Evolutionary conservation across 2,888 invertebrate genomes (phyloP), one percentile per base, ranked within the genome.

Genomic region (Arge pagana): DNA sequence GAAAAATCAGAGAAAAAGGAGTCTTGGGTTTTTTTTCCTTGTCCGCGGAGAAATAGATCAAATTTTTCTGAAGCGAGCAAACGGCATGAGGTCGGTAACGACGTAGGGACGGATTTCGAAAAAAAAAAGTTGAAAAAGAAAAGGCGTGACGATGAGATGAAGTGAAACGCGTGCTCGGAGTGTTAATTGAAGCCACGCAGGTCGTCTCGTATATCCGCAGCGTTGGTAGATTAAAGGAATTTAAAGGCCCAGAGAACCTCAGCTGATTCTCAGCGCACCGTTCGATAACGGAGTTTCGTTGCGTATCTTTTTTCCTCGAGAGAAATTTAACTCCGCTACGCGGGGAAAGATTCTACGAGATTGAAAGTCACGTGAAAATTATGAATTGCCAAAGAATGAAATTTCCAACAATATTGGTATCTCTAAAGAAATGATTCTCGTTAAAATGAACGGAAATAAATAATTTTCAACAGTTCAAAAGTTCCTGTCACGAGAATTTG

Each of bases 141-240:
- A 42, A n/a, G 23, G 45, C 49, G 33, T 39, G 41, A 45, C 35
- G 28, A 37, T 19, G 36, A 49, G 36, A 42, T 13, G 30, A 61
- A 52, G 57, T 43, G 54, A 52, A 53, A 58, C 55, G 53, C 23
- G 55, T 45, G 48, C 42, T 36, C 45, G 10, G 39, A 37, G 53
- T 33, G 42, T 21, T 39, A 48, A 41, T 23, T 48, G 48, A 45
- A 42, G 45, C 48, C 43, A 55, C 64, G 61, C 64, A 67, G 68
- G 65, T 64, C 51, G 55, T 58, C 53, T 52, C 56, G 57, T 56
- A 71, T 68, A 70, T 71, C 67, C 65, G 68, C 58, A 60, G 54
- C 58, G 63, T 35, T 21, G 23, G 45, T 21, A 30, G 33, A 24
- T 31, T 50, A 48, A 33, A 53, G 55, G 67, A 70, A 70, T 71